A percentile compares a stretch with the other conserved stretches of the same genome.
Conservation (phyloP, 1,140 invertebrate species). For the Megalopta genalis region DNA sequence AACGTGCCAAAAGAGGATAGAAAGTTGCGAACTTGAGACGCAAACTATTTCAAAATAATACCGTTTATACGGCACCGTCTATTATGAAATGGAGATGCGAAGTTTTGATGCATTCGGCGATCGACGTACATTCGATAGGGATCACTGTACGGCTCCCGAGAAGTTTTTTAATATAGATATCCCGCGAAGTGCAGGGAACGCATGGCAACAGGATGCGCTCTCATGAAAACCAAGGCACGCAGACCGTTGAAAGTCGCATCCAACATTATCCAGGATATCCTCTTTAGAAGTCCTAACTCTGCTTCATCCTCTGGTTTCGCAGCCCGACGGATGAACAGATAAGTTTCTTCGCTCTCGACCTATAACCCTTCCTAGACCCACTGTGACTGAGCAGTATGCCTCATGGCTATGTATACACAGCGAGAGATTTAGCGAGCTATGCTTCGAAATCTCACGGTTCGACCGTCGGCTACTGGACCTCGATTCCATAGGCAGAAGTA, state of each 20-base stretch:
- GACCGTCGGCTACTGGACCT: not conserved
- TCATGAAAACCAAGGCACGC: not conserved
- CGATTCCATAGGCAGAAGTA: not conserved
- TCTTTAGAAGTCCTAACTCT: not conserved
- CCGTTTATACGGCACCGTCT: too few species aligned
- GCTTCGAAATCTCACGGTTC: not conserved
- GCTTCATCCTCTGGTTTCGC: constrained; percentile 1
- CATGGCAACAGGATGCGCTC: not conserved
- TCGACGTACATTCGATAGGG: too few species aligned
- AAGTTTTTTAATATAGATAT: not conserved
- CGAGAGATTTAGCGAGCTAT: not conserved
- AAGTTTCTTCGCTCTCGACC: constrained; percentile 21
- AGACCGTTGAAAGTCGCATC: not conserved
- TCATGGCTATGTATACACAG: not conserved
- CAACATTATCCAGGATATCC: not conserved
- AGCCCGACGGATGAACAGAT: constrained; percentile 15
- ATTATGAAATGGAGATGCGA: too few species aligned
- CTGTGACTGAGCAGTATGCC: not conserved
- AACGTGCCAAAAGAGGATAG: too few species aligned
- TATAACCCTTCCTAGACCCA: constrained; percentile 9
- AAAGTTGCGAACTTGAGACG: too few species aligned
- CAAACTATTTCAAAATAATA: too few species aligned
- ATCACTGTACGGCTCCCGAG: too few species aligned
- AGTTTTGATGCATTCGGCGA: too few species aligned
- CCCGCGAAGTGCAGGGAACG: not conserved